Conservation (phyloP, 2,113 vertebrate genomes). For the Festucalex cinctus region DNA sequence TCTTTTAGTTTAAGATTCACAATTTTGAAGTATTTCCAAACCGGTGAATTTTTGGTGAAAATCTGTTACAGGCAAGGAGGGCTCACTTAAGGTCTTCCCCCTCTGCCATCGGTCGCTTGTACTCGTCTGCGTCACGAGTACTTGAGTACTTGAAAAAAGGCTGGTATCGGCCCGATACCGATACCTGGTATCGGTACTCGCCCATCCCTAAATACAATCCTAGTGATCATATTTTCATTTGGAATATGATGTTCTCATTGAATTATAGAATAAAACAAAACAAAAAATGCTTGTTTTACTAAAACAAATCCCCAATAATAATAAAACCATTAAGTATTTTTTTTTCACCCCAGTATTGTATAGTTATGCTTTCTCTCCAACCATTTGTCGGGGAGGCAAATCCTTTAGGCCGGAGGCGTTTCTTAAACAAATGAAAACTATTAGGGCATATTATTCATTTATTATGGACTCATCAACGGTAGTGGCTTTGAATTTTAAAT, state of each 20-base stretch:
- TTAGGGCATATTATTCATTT: slow-evolving; percentile 12
- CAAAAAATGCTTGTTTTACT: neutral
- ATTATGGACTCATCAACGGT: slow-evolving; percentile 7
- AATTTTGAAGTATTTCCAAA: too few species aligned
- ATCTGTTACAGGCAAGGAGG: too few species aligned
- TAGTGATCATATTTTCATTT: neutral
- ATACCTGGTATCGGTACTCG: too few species aligned
- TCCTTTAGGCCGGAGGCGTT: neutral
- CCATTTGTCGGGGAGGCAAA: neutral
- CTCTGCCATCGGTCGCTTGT: too few species aligned
- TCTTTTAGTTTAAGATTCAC: too few species aligned
- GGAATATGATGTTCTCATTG: neutral
- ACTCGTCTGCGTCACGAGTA: too few species aligned
- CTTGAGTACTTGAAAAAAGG: too few species aligned
- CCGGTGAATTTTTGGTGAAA: too few species aligned
- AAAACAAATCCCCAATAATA: neutral
- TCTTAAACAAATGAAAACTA: slow-evolving; percentile 11
- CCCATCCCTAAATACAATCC: too few species aligned
- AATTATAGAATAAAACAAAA: neutral
- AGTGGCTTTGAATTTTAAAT: slow-evolving; percentile 12
- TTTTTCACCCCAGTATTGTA: neutral
- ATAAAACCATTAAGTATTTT: neutral
- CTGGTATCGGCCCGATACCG: too few species aligned
- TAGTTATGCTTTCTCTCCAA: neutral
- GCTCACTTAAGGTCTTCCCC: too few species aligned